Base-by-base conservation (phyloP, 2,888 invertebrate species). In the Acronicta alni region DNA sequence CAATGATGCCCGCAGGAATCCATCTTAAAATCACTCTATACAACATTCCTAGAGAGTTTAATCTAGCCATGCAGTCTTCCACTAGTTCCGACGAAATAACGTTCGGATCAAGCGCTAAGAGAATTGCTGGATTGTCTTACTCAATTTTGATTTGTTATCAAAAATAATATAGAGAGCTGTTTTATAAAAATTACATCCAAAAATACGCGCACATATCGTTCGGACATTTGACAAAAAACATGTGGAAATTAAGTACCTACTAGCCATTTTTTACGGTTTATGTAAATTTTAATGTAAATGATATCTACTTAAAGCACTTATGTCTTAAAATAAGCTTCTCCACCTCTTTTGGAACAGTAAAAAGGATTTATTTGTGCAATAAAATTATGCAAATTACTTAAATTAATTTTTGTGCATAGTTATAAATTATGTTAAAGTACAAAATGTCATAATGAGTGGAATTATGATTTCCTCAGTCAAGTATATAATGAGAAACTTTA, bases 251-350 rank as follows among this genome's bases (percentile, higher is more conserved):
- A 49, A 49, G 43, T 23, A 17, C n/a, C n/a, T n/a, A n/a, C 45
- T 17, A n/a, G 26, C n/a, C 8, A 57, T 54, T 55, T 54, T 65
- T 57, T 51, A 68, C 12, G 20, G 30, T 37, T 63, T 68, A 69
- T 58, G 55, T 9, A 55, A 69, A 68, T 55, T 41, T 48, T 23
- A 54, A 52, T 47, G 55, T 46, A n/a, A n/a, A 54, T 26, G 48
- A 51, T 49, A 56, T 1, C 23, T 39, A 32, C 32, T 32, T 30
- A 4, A 30, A 30, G 30, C 12, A 30, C 30, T 30, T 35, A 32
- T 39, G 30, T 39, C 10, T 51, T 18, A n/a, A 17, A 45, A 20
- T 45, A 63, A 63, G 63, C 43, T 42, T 17, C 15, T 38, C 17
- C 15, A 39, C 45, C 56, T 38, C 12, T 63, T 57, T 47, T 55